Conservation (phyloP, 2,797 vertebrate species). For the Enteromius paludinosus region DNA sequence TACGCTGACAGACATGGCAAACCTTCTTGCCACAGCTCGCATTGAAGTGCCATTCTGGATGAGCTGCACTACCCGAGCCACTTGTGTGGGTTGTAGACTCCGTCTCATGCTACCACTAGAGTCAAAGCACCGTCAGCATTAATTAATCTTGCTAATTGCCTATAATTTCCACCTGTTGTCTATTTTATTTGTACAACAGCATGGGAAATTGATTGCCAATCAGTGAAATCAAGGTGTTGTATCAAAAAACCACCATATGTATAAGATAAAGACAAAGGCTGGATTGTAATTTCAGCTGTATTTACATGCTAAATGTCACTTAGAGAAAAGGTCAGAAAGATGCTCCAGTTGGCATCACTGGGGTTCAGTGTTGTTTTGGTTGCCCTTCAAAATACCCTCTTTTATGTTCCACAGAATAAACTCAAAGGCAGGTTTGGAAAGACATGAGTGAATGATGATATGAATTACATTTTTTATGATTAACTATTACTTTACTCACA, state of each 20-base stretch:
- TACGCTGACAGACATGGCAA: no score
- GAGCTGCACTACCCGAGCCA: no score
- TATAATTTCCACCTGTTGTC: no score
- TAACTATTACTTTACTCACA: slow-evolving; percentile 23
- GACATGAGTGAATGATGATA: not conserved
- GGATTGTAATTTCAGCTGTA: not conserved
- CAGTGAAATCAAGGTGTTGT: not conserved
- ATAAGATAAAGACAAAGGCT: not conserved
- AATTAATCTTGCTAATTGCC: no score
- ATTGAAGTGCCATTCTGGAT: no score
- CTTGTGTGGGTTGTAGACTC: no score
- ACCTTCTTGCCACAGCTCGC: no score
- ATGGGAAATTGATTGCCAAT: no score
- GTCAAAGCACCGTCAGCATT: no score
- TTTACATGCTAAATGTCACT: not conserved
- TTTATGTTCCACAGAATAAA: not conserved
- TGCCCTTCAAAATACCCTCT: not conserved
- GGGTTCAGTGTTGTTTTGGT: not conserved
- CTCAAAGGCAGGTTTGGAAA: not conserved
- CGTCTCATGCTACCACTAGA: no score
- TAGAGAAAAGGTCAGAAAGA: not conserved
- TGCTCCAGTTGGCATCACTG: not conserved
- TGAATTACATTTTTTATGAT: not conserved
- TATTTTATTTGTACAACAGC: no score
- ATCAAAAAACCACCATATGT: not conserved